Evolutionary conservation across 1,140 invertebrate species (phyloP).

Genomic region (Caenorhabditis latens): DNA sequence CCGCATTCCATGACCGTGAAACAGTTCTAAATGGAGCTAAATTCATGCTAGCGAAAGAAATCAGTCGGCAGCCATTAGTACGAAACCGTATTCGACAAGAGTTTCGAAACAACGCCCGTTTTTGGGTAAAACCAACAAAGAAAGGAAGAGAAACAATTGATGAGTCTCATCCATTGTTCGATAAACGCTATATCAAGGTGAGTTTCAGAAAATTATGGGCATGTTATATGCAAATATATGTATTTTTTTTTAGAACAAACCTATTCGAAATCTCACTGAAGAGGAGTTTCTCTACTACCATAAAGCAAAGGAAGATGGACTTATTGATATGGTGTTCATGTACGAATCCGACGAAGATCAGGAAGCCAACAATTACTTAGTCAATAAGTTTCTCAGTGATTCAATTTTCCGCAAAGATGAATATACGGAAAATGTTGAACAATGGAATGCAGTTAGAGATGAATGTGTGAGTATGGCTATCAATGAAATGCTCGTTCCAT

Average conservation of each 20-base stretch:
- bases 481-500: conserved; percentile 89
- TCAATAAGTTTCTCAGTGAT: conserved; percentile 63
- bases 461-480: conserved; percentile 90
- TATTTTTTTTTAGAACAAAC: conserved; percentile 85
- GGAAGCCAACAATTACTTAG: conserved; percentile 47
- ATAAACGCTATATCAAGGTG: conserved; percentile 87
- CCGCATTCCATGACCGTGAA: conserved; percentile 57
- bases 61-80: conserved; percentile 90
- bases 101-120: conserved; percentile 90
- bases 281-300: conserved; percentile 88
- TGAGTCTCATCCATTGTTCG: conserved; percentile 86
- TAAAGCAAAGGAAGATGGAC: conserved; percentile 81
- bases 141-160: conserved; percentile 78
- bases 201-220: neutral
- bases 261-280: conserved; percentile 88
- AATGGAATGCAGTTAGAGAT: conserved; percentile 92
- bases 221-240: neutral
- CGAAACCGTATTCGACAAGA: conserved; percentile 87
- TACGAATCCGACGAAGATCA: conserved; percentile 48
- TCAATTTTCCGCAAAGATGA: conserved; percentile 84
- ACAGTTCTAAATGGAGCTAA: conserved; percentile 85
- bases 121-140: conserved; percentile 88
- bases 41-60: conserved; percentile 92
- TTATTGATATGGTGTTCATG: conserved; percentile 63
- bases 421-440: conserved; percentile 93